These are phyloP conservation scores for Panurus biarmicus DNA, from an alignment of 2,113 vertebrate genomes.

Conservation along the genomic window DNA sequence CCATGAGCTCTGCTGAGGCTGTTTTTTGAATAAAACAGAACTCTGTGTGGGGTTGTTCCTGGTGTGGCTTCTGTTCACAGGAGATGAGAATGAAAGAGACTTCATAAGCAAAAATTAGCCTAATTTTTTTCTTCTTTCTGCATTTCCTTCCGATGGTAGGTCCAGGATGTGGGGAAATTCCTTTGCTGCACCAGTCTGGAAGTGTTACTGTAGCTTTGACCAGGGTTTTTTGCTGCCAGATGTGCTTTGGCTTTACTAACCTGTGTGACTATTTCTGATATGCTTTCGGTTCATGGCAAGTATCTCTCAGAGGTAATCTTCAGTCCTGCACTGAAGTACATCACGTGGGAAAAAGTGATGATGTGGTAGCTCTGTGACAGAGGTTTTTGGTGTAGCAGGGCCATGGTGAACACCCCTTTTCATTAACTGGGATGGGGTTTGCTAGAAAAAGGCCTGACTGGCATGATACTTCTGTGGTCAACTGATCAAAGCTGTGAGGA, in stretches of 20 bases:
- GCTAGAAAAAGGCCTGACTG: background rate
- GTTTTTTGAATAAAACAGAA: background rate
- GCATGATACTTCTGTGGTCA: background rate
- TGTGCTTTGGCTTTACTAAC: background rate
- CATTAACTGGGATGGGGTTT: background rate
- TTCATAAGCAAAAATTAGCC: background rate
- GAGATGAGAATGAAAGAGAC: background rate
- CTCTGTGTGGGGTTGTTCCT: background rate
- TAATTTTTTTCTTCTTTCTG: background rate
- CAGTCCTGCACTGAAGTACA: rapidly evolving
- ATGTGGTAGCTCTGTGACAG: background rate
- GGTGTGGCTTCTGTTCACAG: background rate
- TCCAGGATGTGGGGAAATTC: background rate
- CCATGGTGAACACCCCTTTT: background rate
- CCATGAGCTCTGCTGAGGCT: background rate
- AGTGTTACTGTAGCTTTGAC: background rate
- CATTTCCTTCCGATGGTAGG: background rate
- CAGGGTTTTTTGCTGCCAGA: background rate
- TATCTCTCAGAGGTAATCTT: background rate
- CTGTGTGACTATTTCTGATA: background rate
- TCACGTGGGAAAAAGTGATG: background rate
- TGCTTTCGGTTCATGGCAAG: background rate
- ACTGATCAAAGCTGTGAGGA: background rate
- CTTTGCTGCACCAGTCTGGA: background rate
- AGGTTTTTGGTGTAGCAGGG: background rate